Percentiles rank a stretch among this genome's conserved stretches.
Conservation (phyloP, 1,140 invertebrate species). For the Pogonomyrmex barbatus region DNA sequence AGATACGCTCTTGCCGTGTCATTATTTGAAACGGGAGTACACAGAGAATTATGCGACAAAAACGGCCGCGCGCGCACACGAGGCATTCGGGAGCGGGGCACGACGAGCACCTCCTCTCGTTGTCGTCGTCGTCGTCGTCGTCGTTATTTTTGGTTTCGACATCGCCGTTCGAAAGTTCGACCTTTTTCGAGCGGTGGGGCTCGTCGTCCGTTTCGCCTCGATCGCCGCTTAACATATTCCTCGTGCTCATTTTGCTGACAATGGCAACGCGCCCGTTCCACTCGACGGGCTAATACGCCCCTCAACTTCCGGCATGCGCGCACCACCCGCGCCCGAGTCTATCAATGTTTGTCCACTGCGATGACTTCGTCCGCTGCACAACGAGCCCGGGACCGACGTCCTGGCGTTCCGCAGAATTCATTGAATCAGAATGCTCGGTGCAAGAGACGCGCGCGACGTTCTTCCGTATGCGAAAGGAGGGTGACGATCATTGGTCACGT, state of each 20-base stretch:
- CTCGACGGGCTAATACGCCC: conserved; percentile 48
- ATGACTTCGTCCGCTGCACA: conserved; percentile 49
- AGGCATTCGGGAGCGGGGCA: conserved; percentile 32
- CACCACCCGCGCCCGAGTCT: conserved; percentile 27
- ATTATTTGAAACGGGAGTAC: conserved; percentile 59
- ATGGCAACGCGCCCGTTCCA: conserved; percentile 43
- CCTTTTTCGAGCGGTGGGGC: conserved; percentile 40
- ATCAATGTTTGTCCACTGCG: conserved; percentile 63
- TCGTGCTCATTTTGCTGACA: conserved; percentile 53
- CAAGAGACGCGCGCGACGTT: conserved; percentile 42
- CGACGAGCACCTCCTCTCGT: conserved; percentile 19
- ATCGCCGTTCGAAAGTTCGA: conserved; percentile 43
- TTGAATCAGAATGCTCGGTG: conserved; percentile 68
- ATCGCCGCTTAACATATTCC: conserved; percentile 42
- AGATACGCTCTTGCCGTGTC: conserved; percentile 63
- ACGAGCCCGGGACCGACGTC: conserved; percentile 22
- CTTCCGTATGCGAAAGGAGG: conserved; percentile 30
- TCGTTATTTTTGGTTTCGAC: conserved; percentile 34
- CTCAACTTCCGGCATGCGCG: conserved; percentile 52
- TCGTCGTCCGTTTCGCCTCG: conserved; percentile 42
- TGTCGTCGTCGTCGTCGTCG: conserved; percentile 16
- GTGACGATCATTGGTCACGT: conserved; percentile 61
- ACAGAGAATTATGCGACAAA: conserved; percentile 63
- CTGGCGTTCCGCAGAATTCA: conserved; percentile 53
- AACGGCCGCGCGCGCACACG: conserved; percentile 26